Percentiles rank a stretch among this genome's conserved stretches.
These are phyloP conservation scores for Anticlea derivata DNA, from an alignment of 2,888 invertebrate genomes.

Conservation along the genomic window DNA sequence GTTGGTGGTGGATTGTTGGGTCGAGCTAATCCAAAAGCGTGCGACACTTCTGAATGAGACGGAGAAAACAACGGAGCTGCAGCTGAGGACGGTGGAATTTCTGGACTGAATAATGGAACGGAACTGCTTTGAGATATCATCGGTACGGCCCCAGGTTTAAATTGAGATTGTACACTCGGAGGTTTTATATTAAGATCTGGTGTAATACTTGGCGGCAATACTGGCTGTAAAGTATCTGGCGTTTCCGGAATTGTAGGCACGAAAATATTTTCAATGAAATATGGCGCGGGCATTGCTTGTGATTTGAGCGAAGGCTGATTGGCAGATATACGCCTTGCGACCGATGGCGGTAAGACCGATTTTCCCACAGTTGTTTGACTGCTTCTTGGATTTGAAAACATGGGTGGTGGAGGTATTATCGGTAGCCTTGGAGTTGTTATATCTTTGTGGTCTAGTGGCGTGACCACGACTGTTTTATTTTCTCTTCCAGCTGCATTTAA, in stretches of 20 bases:
- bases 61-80: not conserved
- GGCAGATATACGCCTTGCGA: slow-evolving; percentile 67
- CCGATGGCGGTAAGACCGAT: slow-evolving; percentile 69
- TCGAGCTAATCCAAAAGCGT: not conserved
- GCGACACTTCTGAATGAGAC: not conserved
- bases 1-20: not conserved
- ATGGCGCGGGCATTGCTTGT: slow-evolving; percentile 40
- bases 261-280: slow-evolving; percentile 58
- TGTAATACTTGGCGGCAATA: slow-evolving; percentile 9
- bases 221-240: not conserved
- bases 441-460: slow-evolving; percentile 25
- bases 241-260: slow-evolving; percentile 44
- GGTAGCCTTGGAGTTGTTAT: slow-evolving; percentile 31
- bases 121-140: not conserved
- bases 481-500: slow-evolving; percentile 21
- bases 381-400: slow-evolving; percentile 61
- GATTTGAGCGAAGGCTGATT: slow-evolving; percentile 64
- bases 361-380: slow-evolving; percentile 49
- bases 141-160: not conserved
- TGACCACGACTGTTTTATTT: slow-evolving; percentile 15
- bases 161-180: not conserved
- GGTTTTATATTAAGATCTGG: not conserved
- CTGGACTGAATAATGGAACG: slow-evolving; percentile 7
- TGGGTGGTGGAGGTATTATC: slow-evolving; percentile 72
- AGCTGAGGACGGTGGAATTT: not conserved